phyloP scores from a whole-genome alignment of 2,888 invertebrate species.

The Dorcus hopei region DNA sequence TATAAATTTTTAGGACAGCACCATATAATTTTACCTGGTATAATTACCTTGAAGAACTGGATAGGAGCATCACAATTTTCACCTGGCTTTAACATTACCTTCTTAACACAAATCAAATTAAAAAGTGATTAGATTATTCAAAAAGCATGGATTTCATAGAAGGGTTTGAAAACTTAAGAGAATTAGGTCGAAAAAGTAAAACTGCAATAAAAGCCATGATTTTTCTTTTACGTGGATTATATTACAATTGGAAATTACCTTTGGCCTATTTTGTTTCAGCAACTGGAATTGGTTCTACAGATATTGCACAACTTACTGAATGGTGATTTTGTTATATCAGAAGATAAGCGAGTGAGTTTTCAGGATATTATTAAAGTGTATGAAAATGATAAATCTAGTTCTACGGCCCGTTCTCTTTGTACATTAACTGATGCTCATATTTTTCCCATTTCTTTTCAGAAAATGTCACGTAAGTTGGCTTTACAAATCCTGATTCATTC shows the following conservation, averaged over 20 bases:
- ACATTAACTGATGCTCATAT: conserved; percentile 3
- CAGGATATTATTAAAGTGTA: neutral
- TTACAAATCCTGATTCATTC: conserved; percentile 5
- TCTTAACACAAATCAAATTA: no score
- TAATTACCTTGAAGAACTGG: no score
- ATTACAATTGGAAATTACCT: conserved; percentile 11
- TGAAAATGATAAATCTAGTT: neutral
- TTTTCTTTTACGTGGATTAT: conserved; percentile 7
- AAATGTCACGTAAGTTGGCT: conserved; percentile 4
- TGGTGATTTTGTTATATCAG: neutral
- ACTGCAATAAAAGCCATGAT: conserved; percentile 7
- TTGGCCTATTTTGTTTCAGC: conserved; percentile 3
- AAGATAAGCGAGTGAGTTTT: conserved; percentile 5
- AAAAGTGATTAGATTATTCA: neutral
- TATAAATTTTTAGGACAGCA: no score
- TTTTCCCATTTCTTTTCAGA: conserved; percentile 2
- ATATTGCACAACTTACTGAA: neutral
- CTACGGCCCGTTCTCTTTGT: neutral
- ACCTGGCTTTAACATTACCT: no score
- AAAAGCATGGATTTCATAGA: conserved; percentile 14
- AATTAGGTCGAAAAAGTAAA: conserved; percentile 3
- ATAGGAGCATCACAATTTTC: no score
- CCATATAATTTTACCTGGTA: no score
- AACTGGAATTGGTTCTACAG: no score
- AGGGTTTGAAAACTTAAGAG: conserved; percentile 17